Percentiles rank a stretch among this genome's conserved stretches.
These are phyloP conservation scores for Andrena hattorfiana DNA, from an alignment of 2,888 invertebrate species.

Conservation along the genomic window DNA sequence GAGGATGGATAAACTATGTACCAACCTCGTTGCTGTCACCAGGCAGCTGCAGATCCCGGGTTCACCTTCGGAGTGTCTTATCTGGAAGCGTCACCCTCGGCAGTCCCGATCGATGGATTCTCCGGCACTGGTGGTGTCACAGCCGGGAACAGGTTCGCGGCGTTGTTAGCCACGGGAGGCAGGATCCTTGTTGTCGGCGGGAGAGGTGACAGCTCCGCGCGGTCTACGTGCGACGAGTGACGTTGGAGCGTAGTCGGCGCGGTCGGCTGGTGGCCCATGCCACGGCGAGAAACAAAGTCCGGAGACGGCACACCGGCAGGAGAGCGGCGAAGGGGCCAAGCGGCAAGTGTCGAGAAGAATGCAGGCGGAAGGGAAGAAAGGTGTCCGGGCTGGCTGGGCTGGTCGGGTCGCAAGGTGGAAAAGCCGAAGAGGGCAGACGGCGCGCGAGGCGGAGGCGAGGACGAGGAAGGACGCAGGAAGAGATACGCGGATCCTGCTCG, in stretches of 20 bases:
- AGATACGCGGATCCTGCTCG: slow-evolving; percentile 78
- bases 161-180: slow-evolving; percentile 30
- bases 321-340: slow-evolving; percentile 42
- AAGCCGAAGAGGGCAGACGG: slow-evolving; percentile 22
- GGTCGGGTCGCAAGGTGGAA: slow-evolving; percentile 14
- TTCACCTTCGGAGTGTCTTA: neutral
- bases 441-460: neutral
- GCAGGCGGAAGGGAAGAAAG: slow-evolving; percentile 48
- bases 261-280: slow-evolving; percentile 42
- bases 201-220: slow-evolving; percentile 68
- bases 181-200: slow-evolving; percentile 20
- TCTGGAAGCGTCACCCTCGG: neutral
- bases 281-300: slow-evolving; percentile 39
- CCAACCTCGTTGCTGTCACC: slow-evolving; percentile 26
- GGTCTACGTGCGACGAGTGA: slow-evolving; percentile 71
- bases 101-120: neutral
- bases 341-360: slow-evolving; percentile 36
- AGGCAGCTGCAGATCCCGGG: neutral
- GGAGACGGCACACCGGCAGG: slow-evolving; percentile 24
- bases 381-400: slow-evolving; percentile 3
- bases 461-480: slow-evolving; percentile 11
- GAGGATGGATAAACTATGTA: neutral
- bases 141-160: neutral
- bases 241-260: slow-evolving; percentile 60
- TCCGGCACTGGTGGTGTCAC: neutral